Percentiles rank a stretch among this genome's conserved stretches.
Evolutionary conservation across 2,113 vertebrate species (phyloP).

Genomic region (Spilogale gracilis): DNA sequence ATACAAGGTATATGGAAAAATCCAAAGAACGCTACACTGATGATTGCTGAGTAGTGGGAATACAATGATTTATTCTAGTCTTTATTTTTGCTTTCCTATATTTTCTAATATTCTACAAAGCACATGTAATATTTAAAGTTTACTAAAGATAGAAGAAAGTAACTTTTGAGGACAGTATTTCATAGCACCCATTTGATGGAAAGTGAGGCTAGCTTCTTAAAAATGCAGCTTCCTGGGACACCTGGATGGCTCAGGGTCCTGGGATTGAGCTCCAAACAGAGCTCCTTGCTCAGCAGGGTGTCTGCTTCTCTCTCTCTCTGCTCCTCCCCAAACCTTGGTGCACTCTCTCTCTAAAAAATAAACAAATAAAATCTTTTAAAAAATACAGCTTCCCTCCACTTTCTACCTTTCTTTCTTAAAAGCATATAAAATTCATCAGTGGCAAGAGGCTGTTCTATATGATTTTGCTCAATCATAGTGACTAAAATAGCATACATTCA

Average conservation of each 20-base stretch:
- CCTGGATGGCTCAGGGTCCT: not conserved
- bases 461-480: conserved; percentile 73
- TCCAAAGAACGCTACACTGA: not conserved
- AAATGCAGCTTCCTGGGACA: conserved; percentile 43
- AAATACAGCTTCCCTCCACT: conserved; percentile 42
- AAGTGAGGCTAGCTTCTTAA: conserved; percentile 82
- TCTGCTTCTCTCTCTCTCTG: not conserved
- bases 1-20: not conserved
- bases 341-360: not conserved
- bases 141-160: conserved; percentile 64
- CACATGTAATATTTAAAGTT: not conserved
- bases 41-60: not conserved
- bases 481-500: conserved; percentile 61
- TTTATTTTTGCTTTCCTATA: not conserved
- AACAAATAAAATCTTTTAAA: not conserved
- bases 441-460: conserved; percentile 53
- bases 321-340: no score
- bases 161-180: conserved; percentile 83
- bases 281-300: not conserved
- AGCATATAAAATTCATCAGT: conserved; percentile 68
- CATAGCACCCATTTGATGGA: conserved; percentile 38
- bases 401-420: conserved; percentile 72
- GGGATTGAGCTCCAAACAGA: not conserved
- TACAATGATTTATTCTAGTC: not conserved
- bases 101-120: conserved; percentile 61